Percentiles rank a stretch among this genome's conserved stretches.
These are phyloP conservation scores for Hylaeus volcanicus DNA, from an alignment of 1,140 invertebrate genomes.

Conservation along the genomic window DNA sequence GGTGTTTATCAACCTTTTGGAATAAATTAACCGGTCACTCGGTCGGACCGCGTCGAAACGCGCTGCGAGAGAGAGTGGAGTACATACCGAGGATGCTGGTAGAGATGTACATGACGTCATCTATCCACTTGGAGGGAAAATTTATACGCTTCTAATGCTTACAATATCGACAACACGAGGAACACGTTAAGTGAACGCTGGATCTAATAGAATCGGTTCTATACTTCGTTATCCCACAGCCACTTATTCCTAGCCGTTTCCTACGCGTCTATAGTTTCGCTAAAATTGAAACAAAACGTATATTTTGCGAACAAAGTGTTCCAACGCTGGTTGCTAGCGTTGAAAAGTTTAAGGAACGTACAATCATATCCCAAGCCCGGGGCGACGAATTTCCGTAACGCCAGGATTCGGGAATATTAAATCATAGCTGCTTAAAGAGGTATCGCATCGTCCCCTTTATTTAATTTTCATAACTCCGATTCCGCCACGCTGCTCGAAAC, in stretches of 20 bases:
- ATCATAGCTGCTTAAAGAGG: constrained; percentile 55
- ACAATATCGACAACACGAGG: no score
- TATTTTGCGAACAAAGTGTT: not conserved
- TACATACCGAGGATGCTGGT: no score
- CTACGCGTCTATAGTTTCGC: not conserved
- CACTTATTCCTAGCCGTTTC: not conserved
- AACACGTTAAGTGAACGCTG: no score
- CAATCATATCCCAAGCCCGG: constrained; percentile 35
- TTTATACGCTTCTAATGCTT: no score
- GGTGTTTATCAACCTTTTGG: not conserved
- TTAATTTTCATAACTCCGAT: constrained; percentile 53
- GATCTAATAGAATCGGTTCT: not conserved
- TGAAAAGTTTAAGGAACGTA: constrained; percentile 31
- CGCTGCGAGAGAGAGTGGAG: no score
- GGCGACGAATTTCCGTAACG: constrained; percentile 48
- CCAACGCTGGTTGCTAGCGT: not conserved
- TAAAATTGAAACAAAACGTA: constrained; percentile 6
- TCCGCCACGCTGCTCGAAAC: constrained; percentile 14
- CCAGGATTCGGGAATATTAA: constrained; percentile 59
- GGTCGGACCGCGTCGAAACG: no score
- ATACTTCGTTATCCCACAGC: not conserved
- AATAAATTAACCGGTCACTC: not conserved
- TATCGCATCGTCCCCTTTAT: constrained; percentile 26
- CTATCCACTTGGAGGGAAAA: no score
- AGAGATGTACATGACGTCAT: no score